Evolutionary conservation across 2,797 vertebrate species (phyloP).

Genomic region (Chloroceryle inda): DNA sequence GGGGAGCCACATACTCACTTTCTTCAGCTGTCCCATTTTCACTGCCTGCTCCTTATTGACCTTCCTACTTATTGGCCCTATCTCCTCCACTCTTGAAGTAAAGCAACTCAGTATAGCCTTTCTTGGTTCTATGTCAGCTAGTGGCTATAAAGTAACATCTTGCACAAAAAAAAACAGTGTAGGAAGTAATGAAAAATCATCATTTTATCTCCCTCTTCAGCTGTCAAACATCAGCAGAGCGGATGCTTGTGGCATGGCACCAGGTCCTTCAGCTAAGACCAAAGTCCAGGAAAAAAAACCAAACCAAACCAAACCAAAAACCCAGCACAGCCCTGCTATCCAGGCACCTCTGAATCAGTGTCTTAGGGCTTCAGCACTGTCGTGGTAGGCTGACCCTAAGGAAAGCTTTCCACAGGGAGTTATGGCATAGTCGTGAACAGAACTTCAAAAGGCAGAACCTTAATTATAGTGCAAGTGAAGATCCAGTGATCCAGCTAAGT

Average conservation of each 20-base stretch:
- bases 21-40: neutral
- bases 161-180: neutral
- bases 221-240: neutral
- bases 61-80: neutral
- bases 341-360: neutral
- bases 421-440: neutral
- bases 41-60: neutral
- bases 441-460: neutral
- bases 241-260: neutral
- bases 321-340: neutral
- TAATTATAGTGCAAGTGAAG: neutral
- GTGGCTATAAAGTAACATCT: neutral
- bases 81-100: neutral
- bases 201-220: neutral
- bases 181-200: neutral
- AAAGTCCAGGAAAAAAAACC: neutral
- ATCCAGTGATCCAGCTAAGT: neutral
- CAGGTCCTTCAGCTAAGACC: neutral
- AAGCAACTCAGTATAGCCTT: neutral
- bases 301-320: too few species aligned
- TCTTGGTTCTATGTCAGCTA: neutral
- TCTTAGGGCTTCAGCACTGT: neutral
- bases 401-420: neutral
- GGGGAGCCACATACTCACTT: neutral
- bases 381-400: neutral